Base-by-base conservation (phyloP, 2,888 invertebrate species). In the Morinoia aosen region DNA sequence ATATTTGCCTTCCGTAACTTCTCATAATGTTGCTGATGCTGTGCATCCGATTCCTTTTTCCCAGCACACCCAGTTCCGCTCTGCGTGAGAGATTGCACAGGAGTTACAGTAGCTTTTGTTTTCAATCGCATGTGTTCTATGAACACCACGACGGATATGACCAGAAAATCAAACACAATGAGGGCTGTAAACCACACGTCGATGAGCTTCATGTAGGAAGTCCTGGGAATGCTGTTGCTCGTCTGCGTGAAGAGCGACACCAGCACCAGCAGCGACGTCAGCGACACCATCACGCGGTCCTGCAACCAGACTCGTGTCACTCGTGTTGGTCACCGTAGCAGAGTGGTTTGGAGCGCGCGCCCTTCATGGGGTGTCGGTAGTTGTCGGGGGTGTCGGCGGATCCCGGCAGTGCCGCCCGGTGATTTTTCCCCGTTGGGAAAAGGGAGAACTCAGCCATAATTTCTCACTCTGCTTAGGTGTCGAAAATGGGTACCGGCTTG, bases 231-330 rank as follows among this genome's bases (percentile, higher is more conserved):
- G 57, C 48, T 95, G 76, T 40, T 88, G 57, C 56, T 95, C 19
- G 95, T 95, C 64, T 95, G 95, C 61, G 95, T 61, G 64, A 95
- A 95, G 39, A 95, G 88, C 12, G 95, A 95, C 95, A 95, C 76
- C 88, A 95, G 40, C 88, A 95, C 95, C 95, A 95, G 88, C 95
- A 95, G 88, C 33, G 95, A 95, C 48, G 95, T 95, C 39, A 95
- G 64, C 33, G 95, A 95, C 19, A 95, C 95, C 95, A 95, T 95
- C 57, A 95, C 64, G 25, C 95, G 95, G 56, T 95, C 88, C 95
- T 95, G 76, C 88, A 48, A 48, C 48, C 48, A 48, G 48, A 48
- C 48, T 48, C 48, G 5, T 5, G 48, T 48, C 48, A 48, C 5
- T 48, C 48, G 48, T 4, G 48, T 48, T 48, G 48, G 48, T 48